Conservation (phyloP, 1,140 invertebrate species). For the Octopus bimaculoides region DNA sequence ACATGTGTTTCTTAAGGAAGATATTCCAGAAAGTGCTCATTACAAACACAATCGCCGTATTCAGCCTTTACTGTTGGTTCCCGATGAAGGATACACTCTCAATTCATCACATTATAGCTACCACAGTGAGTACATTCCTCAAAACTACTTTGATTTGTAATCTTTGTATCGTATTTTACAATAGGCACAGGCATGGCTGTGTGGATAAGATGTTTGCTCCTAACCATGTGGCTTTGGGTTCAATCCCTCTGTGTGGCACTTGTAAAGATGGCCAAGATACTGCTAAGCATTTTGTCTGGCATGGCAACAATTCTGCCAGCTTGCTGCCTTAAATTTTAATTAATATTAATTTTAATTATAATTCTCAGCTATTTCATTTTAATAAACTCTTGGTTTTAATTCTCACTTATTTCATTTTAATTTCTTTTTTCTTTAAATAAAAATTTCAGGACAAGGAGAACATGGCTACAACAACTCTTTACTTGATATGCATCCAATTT, state of each 20-base stretch:
- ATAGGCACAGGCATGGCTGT: too few species aligned
- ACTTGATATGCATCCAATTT: slow-evolving; percentile 67
- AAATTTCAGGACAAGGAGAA: slow-evolving; percentile 25
- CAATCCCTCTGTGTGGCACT: too few species aligned
- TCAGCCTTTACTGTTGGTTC: slow-evolving; percentile 45
- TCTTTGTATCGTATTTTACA: too few species aligned
- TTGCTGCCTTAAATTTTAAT: too few species aligned
- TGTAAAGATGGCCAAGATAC: too few species aligned
- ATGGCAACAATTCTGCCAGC: too few species aligned
- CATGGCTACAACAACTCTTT: slow-evolving; percentile 49
- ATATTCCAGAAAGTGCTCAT: slow-evolving; percentile 52
- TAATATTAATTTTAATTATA: too few species aligned
- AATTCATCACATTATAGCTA: neutral
- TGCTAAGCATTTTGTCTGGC: too few species aligned
- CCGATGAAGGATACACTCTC: slow-evolving; percentile 39
- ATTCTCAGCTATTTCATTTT: too few species aligned
- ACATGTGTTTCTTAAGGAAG: slow-evolving; percentile 47
- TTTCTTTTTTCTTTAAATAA: neutral
- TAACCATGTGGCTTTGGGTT: too few species aligned
- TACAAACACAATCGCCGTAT: slow-evolving; percentile 48
- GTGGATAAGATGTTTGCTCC: too few species aligned
- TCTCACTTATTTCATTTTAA: neutral
- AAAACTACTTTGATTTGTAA: neutral
- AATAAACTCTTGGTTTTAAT: neutral
- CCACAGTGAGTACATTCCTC: neutral